phyloP scores from a whole-genome alignment of 53 echinoderm and acorn worm genomes.

The Mesocentrotus franciscanus region DNA sequence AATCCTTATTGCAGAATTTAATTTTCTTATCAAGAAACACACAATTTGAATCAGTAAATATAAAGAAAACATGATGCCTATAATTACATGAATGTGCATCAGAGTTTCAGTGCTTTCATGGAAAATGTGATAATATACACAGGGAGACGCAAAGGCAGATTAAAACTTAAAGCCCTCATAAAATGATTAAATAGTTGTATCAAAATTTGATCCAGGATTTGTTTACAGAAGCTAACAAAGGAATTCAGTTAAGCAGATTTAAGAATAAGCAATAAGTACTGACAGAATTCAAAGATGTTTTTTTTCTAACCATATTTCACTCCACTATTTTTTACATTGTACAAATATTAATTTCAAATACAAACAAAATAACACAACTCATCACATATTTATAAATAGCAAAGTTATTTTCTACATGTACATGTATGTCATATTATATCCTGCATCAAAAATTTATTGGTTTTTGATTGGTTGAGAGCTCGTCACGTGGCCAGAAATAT shows the following conservation, averaged over 20 bases:
- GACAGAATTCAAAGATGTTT: neutral
- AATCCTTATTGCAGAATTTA: conserved; percentile 9
- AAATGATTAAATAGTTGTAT: neutral
- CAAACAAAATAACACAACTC: neutral
- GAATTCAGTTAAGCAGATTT: neutral
- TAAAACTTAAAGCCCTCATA: neutral
- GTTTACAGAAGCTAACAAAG: neutral
- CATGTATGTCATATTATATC: too few relatives aligned
- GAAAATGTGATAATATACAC: too few relatives aligned
- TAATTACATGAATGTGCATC: neutral
- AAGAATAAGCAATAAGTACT: neutral
- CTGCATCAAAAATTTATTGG: too few relatives aligned
- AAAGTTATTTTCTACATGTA: too few relatives aligned
- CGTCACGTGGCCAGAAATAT: too few relatives aligned
- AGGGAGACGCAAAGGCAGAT: neutral
- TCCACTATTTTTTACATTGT: neutral
- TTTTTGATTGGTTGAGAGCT: too few relatives aligned
- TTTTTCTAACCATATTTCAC: neutral
- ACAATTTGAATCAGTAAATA: neutral
- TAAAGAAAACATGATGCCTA: neutral
- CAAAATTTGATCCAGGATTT: neutral
- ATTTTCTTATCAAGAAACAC: neutral
- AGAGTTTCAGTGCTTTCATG: neutral
- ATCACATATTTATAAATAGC: too few relatives aligned
- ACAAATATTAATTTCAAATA: neutral